Evolutionary conservation across 2,888 invertebrate genomes (phyloP).

Genomic region (Drosophila lacicola): DNA sequence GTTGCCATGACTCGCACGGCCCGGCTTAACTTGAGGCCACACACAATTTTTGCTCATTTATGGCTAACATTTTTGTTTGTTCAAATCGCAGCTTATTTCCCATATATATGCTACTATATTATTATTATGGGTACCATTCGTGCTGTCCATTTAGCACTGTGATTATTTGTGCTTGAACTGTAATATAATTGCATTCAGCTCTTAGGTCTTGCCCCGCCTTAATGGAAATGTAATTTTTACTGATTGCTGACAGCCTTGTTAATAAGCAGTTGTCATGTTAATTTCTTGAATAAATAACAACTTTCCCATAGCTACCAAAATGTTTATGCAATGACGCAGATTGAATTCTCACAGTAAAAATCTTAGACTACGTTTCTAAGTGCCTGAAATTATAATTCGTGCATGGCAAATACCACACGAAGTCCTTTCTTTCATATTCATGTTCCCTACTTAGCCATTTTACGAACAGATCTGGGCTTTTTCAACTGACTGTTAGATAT

Average conservation of each 20-base stretch:
- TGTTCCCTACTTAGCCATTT: too few relatives aligned
- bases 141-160: conserved; percentile 16
- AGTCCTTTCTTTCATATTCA: too few relatives aligned
- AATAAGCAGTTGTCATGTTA: conserved; percentile 1
- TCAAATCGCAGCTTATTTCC: conserved; percentile 49
- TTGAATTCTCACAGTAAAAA: neutral
- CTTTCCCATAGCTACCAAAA: neutral
- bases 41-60: conserved; percentile 57
- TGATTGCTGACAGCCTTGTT: conserved; percentile 6
- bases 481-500: too few relatives aligned
- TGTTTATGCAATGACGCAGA: neutral
- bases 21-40: conserved; percentile 45
- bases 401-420: too few relatives aligned
- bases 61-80: conserved; percentile 38
- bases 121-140: conserved; percentile 25
- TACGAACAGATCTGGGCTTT: too few relatives aligned
- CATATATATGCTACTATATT: conserved; percentile 26
- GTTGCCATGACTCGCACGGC: conserved; percentile 41
- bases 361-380: too few relatives aligned
- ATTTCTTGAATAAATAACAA: neutral
- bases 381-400: too few relatives aligned
- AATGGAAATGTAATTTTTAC: neutral
- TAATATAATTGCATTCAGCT: neutral
- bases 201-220: neutral
- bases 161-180: conserved; percentile 11